These are phyloP conservation scores for Marcusenius ussheri DNA, from an alignment of 2,113 vertebrate genomes.

Conservation along the genomic window DNA sequence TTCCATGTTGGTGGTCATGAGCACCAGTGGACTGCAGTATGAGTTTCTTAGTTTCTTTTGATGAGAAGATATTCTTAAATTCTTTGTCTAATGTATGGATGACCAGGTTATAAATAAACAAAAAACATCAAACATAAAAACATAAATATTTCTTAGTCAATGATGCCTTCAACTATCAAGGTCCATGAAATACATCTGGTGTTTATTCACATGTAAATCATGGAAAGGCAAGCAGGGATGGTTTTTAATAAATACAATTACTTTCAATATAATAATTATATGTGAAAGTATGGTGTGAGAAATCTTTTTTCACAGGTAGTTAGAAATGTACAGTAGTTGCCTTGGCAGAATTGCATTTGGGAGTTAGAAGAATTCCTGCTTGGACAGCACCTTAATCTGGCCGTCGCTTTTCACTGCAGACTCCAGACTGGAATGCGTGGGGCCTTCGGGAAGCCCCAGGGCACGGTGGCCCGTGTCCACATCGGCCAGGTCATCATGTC, in stretches of 20 bases:
- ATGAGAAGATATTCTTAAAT: neutral
- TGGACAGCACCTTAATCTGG: neutral
- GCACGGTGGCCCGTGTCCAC: conserved; percentile 77
- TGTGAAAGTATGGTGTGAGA: neutral
- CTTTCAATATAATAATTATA: neutral
- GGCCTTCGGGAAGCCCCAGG: conserved; percentile 83
- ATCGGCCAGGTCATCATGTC: conserved; percentile 95
- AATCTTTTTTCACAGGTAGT: neutral
- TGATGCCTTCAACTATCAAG: neutral
- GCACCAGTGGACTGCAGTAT: neutral
- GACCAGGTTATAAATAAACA: neutral
- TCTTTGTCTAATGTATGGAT: neutral
- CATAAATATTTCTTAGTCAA: neutral
- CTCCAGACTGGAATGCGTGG: conserved; percentile 86
- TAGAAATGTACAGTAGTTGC: neutral
- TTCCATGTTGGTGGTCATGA: neutral
- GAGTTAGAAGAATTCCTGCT: neutral
- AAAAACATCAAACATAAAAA: neutral
- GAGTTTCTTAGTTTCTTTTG: neutral
- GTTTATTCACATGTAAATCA: neutral
- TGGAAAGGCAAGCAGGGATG: neutral
- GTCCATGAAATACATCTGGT: neutral
- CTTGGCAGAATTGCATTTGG: neutral
- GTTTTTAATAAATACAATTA: neutral
- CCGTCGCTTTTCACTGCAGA: conserved; percentile 43